Evolutionary conservation across 2,113 vertebrate species (phyloP).

Genomic region (Canis aureus): DNA sequence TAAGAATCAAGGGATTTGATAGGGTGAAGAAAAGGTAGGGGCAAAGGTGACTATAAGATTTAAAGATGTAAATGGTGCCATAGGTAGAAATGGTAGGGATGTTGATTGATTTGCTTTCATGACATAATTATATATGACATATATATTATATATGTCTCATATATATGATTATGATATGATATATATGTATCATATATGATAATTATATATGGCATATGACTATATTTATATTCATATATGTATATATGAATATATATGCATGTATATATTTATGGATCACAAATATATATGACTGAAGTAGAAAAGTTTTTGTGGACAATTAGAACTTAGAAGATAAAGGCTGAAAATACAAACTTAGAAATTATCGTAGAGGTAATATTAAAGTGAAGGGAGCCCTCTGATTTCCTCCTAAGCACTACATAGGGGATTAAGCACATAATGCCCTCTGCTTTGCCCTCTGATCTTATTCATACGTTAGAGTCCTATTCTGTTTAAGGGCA

Average conservation of each 20-base stretch:
- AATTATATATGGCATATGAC: no score
- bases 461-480: neutral
- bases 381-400: neutral
- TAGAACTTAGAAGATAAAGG: neutral
- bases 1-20: neutral
- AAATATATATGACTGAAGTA: neutral
- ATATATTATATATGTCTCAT: neutral
- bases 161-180: neutral
- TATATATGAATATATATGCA: no score
- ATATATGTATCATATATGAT: neutral
- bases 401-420: neutral
- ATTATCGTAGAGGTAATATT: neutral
- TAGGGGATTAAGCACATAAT: neutral
- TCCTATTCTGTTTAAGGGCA: neutral
- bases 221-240: neutral
- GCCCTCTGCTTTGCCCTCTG: neutral
- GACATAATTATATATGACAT: neutral
- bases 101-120: neutral
- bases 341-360: constrained; percentile 23
- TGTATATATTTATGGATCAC: neutral
- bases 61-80: neutral
- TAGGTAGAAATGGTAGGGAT: neutral
- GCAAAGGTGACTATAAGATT: neutral
- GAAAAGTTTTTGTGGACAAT: neutral
- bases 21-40: neutral